Evolutionary conservation across 2,888 invertebrate species (phyloP).

Genomic region (Syrphus vitripennis): DNA sequence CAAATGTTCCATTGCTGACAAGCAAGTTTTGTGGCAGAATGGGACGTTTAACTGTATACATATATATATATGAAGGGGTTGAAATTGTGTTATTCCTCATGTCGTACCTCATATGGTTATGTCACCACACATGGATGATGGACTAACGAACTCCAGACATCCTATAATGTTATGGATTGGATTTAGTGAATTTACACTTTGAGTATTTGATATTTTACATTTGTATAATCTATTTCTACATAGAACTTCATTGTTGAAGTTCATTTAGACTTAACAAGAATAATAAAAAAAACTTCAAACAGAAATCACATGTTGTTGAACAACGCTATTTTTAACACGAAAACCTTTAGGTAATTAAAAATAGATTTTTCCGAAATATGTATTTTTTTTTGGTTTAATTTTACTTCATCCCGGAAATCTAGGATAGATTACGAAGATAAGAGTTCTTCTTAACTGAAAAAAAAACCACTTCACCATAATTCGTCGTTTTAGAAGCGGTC

Average conservation of each 20-base stretch:
- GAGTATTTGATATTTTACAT: slow-evolving; percentile 13
- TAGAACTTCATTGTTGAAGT: neutral
- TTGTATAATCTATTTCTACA: neutral
- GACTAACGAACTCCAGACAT: slow-evolving; percentile 39
- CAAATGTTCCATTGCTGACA: slow-evolving; percentile 48
- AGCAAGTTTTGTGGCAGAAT: neutral
- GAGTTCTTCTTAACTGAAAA: no score
- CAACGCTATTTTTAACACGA: neutral
- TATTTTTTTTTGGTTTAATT: no score
- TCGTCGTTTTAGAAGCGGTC: no score
- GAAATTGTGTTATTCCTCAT: slow-evolving; percentile 4
- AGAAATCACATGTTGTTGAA: neutral
- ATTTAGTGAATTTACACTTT: slow-evolving; percentile 51
- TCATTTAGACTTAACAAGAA: neutral
- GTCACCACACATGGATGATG: slow-evolving; percentile 21
- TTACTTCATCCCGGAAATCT: no score
- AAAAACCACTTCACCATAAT: no score
- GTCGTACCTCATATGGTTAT: slow-evolving; percentile 24
- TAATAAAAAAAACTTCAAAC: neutral
- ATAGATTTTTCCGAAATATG: no score
- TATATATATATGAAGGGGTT: neutral
- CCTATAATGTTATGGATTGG: slow-evolving; percentile 45
- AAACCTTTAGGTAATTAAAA: no score
- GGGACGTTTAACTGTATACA: neutral
- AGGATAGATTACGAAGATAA: no score